A percentile compares a stretch with the other conserved stretches of the same genome.
phyloP scores from a whole-genome alignment of 2,113 vertebrate genomes.

The Archilochus colubris region DNA sequence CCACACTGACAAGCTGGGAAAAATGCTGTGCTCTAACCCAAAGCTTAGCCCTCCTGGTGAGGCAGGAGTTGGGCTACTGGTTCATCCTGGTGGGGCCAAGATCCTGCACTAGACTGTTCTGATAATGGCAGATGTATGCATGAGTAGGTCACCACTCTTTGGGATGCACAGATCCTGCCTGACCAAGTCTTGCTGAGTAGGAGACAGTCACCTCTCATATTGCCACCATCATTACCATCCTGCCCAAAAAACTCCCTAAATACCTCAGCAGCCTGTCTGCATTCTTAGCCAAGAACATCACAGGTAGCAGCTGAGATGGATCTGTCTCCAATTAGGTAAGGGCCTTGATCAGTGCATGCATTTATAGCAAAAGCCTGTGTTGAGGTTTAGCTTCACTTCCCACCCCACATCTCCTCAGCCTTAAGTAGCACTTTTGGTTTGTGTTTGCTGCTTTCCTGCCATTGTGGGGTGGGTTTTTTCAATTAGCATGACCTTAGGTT shows the following conservation, averaged over 20 bases:
- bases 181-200: background rate
- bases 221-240: accelerated
- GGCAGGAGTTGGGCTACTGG: background rate
- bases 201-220: background rate
- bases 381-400: background rate
- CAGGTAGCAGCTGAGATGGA: background rate
- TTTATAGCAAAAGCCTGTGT: background rate
- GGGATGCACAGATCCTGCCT: background rate
- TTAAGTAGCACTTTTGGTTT: background rate
- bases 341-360: background rate
- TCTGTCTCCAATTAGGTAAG: background rate
- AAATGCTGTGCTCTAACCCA: background rate
- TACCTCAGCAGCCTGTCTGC: background rate
- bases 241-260: background rate
- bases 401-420: too few relatives aligned
- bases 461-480: background rate
- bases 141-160: background rate
- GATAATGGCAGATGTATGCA: background rate
- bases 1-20: background rate
- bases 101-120: background rate
- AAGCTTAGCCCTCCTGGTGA: background rate
- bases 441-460: background rate
- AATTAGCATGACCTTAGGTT: background rate
- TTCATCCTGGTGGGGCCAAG: background rate
- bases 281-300: background rate